Evolutionary conservation across 2,888 invertebrate genomes (phyloP), one percentile per base, ranked within the genome.

Genomic region (Clepsis dumicolana): DNA sequence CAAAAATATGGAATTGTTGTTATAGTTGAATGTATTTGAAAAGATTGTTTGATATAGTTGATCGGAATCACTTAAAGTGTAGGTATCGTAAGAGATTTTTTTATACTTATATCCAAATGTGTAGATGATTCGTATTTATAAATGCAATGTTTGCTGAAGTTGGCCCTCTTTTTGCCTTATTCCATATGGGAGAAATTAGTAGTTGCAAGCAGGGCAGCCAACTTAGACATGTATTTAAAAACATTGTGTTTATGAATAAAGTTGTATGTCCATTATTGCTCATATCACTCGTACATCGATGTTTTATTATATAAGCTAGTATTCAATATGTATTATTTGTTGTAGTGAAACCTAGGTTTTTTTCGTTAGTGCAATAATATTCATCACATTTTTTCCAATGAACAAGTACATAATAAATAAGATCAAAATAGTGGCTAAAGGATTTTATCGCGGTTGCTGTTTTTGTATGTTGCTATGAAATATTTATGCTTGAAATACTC

Each of bases 211-310:
- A 27, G 50, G 16, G 24, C 38, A 32, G 56, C 62, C 62, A 62
- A 57, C 52, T 38, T 65, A 50, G 70, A 25, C 18, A 1, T 0
- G 25, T 52, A 25, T 41, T 52, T 62, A 1, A 18, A 18, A 44
- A 64, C 65, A 71, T 71, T 74, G 64, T 71, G 62, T 70, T 72
- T 69, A 70, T 75, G 65, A 65, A 68, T 62, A 73, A 71, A 70
- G 71, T 70, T 44, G 63, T 73, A 70, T 70, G 69, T 67, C 63
- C 70, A 50, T 75, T 76, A 74, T 81, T 87, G 90, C 90, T 91
- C 91, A 91, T 89, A 77, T 85, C 81, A 81, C 80, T 74, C 79
- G 78, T 83, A 89, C 91, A 91, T 88, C 91, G 91, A 91, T 85
- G 74, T 86, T 83, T 79, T 82, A 80, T 79, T 83, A 79, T 82